These are phyloP conservation scores for Epinotia nisella DNA, from an alignment of 2,888 invertebrate genomes.

Conservation along the genomic window DNA sequence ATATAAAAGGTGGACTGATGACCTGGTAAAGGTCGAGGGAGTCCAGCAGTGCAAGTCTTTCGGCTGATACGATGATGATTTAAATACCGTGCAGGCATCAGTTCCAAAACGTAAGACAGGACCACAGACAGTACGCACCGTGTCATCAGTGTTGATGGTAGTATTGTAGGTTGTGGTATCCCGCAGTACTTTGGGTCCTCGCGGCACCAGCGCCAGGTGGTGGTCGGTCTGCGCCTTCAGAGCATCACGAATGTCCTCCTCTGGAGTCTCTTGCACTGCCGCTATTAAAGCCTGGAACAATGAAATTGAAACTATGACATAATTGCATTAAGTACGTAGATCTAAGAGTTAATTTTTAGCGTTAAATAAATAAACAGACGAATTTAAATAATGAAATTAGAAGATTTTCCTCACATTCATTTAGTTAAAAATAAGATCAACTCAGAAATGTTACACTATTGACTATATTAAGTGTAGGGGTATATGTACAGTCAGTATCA, in stretches of 20 bases:
- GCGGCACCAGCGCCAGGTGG: conserved; percentile 86
- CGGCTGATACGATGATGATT: too few species aligned
- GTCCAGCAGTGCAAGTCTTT: too few species aligned
- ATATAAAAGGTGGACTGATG: too few species aligned
- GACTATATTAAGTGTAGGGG: too few species aligned
- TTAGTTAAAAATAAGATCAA: too few species aligned
- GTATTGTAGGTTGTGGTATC: conserved; percentile 91
- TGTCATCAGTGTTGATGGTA: conserved; percentile 94
- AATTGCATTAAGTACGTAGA: not conserved
- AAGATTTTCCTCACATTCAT: too few species aligned
- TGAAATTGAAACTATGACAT: conserved; percentile 31
- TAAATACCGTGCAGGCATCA: too few species aligned
- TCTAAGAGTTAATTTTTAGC: too few species aligned
- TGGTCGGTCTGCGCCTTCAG: conserved; percentile 86
- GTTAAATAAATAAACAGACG: not conserved
- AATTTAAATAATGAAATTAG: too few species aligned
- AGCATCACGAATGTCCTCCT: conserved; percentile 89
- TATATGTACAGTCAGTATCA: too few species aligned
- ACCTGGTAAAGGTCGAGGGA: too few species aligned
- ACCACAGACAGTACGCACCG: conserved; percentile 63
- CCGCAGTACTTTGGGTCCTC: conserved; percentile 89
- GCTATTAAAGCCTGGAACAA: conserved; percentile 89
- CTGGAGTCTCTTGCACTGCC: conserved; percentile 85
- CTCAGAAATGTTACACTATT: too few species aligned
- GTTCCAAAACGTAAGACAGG: not conserved